A percentile compares a stretch with the other conserved stretches of the same genome.
These are phyloP conservation scores for Drosophila monieri DNA, from an alignment of 2,888 invertebrate genomes.

Conservation along the genomic window DNA sequence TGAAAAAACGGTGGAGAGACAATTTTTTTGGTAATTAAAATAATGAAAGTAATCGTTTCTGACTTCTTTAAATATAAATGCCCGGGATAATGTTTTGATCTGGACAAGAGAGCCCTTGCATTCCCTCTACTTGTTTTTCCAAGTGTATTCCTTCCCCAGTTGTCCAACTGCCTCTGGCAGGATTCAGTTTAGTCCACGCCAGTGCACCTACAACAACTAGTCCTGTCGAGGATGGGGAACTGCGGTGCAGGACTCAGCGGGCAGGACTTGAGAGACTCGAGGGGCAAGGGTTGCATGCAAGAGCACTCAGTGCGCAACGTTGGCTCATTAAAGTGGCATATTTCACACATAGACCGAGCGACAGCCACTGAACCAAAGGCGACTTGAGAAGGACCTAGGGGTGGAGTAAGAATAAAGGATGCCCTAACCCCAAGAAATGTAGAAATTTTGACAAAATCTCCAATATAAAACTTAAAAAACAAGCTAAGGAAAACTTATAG, in stretches of 20 bases:
- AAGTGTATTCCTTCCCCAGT: constrained; percentile 13
- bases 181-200: constrained; percentile 70
- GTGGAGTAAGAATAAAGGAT: not conserved
- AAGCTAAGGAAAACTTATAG: not conserved
- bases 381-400: constrained; percentile 18
- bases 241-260: constrained; percentile 10
- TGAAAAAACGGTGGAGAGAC: not conserved
- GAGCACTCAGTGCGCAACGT: constrained; percentile 71
- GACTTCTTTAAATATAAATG: too few species aligned
- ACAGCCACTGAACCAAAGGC: constrained; percentile 44
- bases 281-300: constrained; percentile 36
- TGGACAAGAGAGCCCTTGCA: not conserved
- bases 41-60: too few species aligned
- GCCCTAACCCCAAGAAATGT: not conserved
- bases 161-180: constrained; percentile 27
- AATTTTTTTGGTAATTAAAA: not conserved
- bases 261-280: constrained; percentile 17
- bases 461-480: not conserved
- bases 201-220: constrained; percentile 71
- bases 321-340: constrained; percentile 78
- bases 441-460: not conserved
- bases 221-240: not conserved
- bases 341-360: constrained; percentile 70
- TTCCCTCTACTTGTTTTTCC: not conserved
- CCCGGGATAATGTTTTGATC: too few species aligned